Evolutionary conservation across 2,888 invertebrate genomes (phyloP).

Genomic region (Amphiduros pacificus): DNA sequence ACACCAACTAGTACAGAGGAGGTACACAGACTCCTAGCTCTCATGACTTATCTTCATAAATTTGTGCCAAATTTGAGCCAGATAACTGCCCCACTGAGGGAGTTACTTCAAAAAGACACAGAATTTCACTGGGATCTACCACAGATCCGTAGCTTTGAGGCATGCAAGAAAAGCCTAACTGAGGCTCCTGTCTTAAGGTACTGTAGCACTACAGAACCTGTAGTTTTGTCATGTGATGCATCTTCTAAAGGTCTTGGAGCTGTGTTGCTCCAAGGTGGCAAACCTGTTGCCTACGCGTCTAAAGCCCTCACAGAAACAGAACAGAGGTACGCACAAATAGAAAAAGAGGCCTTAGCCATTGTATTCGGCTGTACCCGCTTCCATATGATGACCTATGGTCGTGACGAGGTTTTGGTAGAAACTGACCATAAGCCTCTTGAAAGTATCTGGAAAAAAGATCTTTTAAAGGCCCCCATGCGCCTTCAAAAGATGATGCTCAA

Average conservation of each 20-base stretch:
- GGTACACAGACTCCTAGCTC: conserved; percentile 27
- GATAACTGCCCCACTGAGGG: conserved; percentile 18
- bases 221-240: background rate
- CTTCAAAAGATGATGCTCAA: too few relatives aligned
- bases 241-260: too few relatives aligned
- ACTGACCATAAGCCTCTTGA: too few relatives aligned
- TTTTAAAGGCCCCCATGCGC: too few relatives aligned
- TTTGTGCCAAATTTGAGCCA: conserved; percentile 24
- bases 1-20: conserved; percentile 22
- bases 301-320: conserved; percentile 10
- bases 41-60: conserved; percentile 21
- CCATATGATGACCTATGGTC: conserved; percentile 6
- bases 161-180: too few relatives aligned
- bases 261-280: background rate
- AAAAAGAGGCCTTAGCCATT: conserved; percentile 3
- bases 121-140: conserved; percentile 2
- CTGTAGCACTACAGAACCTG: background rate
- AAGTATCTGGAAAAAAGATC: too few relatives aligned
- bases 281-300: conserved; percentile 17
- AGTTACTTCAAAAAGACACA: conserved; percentile 8
- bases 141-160: too few relatives aligned
- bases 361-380: conserved; percentile 5
- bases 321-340: conserved; percentile 8
- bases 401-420: too few relatives aligned
- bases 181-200: too few relatives aligned